phyloP scores from a whole-genome alignment of 2,888 invertebrate genomes.

The Drosophila helvetica region DNA sequence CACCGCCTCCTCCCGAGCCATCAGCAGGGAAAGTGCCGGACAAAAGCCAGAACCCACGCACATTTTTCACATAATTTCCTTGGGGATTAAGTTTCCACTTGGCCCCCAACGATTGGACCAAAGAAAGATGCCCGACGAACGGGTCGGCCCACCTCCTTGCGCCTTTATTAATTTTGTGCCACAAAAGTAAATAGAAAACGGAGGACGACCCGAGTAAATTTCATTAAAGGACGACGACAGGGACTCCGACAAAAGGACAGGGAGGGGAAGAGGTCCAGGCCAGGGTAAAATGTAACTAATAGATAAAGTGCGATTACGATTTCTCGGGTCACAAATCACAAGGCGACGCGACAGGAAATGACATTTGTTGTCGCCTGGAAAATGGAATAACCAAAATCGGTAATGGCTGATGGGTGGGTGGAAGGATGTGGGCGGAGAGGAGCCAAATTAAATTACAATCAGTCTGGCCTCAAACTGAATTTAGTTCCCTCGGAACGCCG shows the following conservation, averaged over 20 bases:
- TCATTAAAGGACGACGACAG: conserved; percentile 64
- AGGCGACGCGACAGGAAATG: conserved; percentile 61
- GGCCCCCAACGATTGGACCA: conserved; percentile 39
- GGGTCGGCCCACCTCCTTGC: conserved; percentile 37
- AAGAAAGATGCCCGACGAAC: neutral
- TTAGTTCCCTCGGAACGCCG: conserved; percentile 37
- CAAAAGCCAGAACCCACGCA: conserved; percentile 62
- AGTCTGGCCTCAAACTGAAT: conserved; percentile 70
- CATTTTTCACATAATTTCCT: conserved; percentile 77
- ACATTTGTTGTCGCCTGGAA: conserved; percentile 70
- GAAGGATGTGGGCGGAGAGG: conserved; percentile 1
- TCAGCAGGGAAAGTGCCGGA: conserved; percentile 37
- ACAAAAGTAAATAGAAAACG: conserved; percentile 69
- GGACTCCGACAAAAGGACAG: neutral
- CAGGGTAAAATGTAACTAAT: conserved; percentile 64
- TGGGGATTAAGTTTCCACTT: conserved; percentile 76
- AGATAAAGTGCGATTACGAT: conserved; percentile 71
- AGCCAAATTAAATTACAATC: conserved; percentile 72
- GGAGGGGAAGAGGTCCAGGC: conserved; percentile 9
- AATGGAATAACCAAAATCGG: conserved; percentile 70
- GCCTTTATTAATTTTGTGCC: conserved; percentile 71
- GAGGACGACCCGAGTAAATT: conserved; percentile 65
- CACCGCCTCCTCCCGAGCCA: neutral
- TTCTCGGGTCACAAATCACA: conserved; percentile 68
- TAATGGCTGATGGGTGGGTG: conserved; percentile 30